These are phyloP conservation scores for Epinotia brunnichana DNA, from an alignment of 2,888 invertebrate genomes.

Conservation along the genomic window DNA sequence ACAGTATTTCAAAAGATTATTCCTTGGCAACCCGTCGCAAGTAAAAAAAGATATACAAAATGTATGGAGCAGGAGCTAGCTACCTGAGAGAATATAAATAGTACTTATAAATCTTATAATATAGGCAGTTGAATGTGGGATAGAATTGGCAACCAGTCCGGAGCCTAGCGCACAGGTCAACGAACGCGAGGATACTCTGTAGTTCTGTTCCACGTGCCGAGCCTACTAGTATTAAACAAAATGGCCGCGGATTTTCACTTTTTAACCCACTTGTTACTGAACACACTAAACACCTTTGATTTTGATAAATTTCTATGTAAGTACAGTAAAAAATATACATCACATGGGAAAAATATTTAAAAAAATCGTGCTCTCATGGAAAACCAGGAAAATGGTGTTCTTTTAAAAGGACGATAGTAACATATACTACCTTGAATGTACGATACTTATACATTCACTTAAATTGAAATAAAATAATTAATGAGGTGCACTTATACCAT, in stretches of 20 bases:
- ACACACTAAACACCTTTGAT: no score
- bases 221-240: constrained; percentile 38
- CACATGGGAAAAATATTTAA: no score
- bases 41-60: background rate
- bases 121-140: constrained; percentile 15
- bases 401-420: no score
- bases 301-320: no score
- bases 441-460: no score
- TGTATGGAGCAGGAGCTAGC: background rate
- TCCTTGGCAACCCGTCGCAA: background rate
- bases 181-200: constrained; percentile 36
- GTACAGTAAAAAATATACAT: no score
- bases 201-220: constrained; percentile 24
- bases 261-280: no score
- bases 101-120: background rate
- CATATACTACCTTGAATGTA: no score
- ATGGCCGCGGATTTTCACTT: constrained; percentile 42
- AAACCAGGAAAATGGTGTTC: no score
- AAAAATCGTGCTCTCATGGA: no score
- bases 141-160: constrained; percentile 40
- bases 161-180: constrained; percentile 35
- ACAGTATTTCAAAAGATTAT: background rate
- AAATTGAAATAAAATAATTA: no score
- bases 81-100: constrained; percentile 4
- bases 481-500: no score